phyloP scores from a whole-genome alignment of 2,888 invertebrate genomes.

The Anodontia alba region DNA sequence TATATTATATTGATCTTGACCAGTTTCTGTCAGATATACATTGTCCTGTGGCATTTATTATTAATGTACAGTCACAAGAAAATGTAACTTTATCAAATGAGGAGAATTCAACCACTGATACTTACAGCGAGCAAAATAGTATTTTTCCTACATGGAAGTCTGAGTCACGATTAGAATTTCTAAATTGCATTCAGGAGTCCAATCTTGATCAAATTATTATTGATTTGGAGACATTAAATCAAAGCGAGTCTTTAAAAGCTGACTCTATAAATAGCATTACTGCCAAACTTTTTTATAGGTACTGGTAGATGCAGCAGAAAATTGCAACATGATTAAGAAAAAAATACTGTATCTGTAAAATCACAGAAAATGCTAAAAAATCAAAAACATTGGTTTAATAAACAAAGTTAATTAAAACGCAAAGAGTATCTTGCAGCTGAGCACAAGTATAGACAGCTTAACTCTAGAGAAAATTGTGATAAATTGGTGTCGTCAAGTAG shows the following conservation, averaged over 20 bases:
- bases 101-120: neutral
- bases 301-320: slow-evolving; percentile 2
- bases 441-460: too few relatives aligned
- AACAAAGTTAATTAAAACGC: too few relatives aligned
- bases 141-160: too few relatives aligned
- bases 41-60: neutral
- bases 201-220: neutral
- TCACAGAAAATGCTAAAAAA: neutral
- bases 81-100: neutral
- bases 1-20: neutral
- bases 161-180: neutral
- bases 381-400: too few relatives aligned
- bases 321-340: slow-evolving; percentile 1
- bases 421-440: too few relatives aligned
- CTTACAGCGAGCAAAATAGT: neutral
- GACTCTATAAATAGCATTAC: neutral
- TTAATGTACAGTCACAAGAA: neutral
- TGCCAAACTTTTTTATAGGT: neutral
- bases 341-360: neutral
- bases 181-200: neutral
- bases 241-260: neutral
- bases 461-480: too few relatives aligned
- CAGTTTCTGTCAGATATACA: neutral
- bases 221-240: slow-evolving; percentile 4
- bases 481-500: too few relatives aligned